Base-by-base conservation (phyloP, 64 coral and sea anemone species). In the Acropora yongei region DNA sequence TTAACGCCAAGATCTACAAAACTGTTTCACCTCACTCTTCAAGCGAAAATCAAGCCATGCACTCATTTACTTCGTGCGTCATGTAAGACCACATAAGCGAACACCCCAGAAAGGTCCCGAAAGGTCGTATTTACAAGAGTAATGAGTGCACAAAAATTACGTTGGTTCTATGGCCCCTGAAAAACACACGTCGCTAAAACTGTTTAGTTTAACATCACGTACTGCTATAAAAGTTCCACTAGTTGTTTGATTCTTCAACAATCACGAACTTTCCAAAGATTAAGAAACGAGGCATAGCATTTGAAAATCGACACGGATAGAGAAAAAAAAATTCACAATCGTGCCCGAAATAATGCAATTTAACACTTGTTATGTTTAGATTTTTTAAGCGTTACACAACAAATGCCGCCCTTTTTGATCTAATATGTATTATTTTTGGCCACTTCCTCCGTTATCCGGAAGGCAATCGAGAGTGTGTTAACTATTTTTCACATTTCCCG, bases 341-440 rank as follows among this genome's bases (percentile, higher is more conserved):
- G 63, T 68, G 63, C 12, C 63, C 3, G 3, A 3, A n/a, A n/a
- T 3, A 68, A 16, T 0, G 12, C 63, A 68, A 3, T 76, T 76
- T 44, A 44, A 42, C 39, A 78, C 44, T 45, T 49, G 75, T 78
- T 78, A 11, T 55, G 51, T 55, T 55, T 78, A 78, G 75, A 78
- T 78, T 78, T 19, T 78, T 78, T 14, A 17, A 78, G 75, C 44
- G 75, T 78, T 78, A 78, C 44, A 44, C 11, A 48, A 16, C 17
- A 78, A 78, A 18, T 19, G 19, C 11, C 75, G 44, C 75, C 44
- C 6, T 48, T 1, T 7, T 44, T 14, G 39, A 76, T 0, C 17
- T 18, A 12, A 78, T 14, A 3, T 14, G 11, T 48, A 18, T 78
- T 47, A 78, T 30, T 78, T 48, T 48, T 17, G 44, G 16, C 45